Conservation (phyloP, 2,888 invertebrate species). For the Rhimphoctona megacephalus region DNA sequence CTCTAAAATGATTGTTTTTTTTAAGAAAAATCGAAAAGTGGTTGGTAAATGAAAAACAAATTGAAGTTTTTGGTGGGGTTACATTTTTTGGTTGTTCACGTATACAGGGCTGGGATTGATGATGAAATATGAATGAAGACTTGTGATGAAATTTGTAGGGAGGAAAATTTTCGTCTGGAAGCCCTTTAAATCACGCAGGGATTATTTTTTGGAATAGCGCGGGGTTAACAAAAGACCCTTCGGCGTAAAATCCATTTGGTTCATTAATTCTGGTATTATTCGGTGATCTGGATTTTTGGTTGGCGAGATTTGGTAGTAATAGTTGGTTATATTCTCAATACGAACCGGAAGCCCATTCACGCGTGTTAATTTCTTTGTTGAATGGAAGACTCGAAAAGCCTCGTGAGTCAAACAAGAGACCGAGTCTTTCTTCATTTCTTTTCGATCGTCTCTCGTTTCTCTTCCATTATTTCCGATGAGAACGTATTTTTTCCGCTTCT, state of each 20-base stretch:
- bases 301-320: neutral
- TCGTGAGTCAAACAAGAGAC: conserved; percentile 21
- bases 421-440: neutral
- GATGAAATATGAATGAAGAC: too few relatives aligned
- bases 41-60: too few relatives aligned
- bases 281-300: conserved; percentile 46
- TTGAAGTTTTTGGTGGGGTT: too few relatives aligned
- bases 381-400: conserved; percentile 56
- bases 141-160: neutral
- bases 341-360: conserved; percentile 82
- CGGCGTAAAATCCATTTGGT: conserved; percentile 72
- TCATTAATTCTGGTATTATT: conserved; percentile 82
- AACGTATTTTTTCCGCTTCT: conserved; percentile 12
- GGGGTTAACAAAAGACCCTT: neutral
- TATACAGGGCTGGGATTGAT: too few relatives aligned
- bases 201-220: neutral
- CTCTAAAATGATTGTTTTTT: too few relatives aligned
- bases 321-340: conserved; percentile 72
- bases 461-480: conserved; percentile 27
- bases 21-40: neutral
- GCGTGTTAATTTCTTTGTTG: conserved; percentile 76
- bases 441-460: conserved; percentile 44
- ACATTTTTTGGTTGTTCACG: too few relatives aligned
- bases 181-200: neutral
- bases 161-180: neutral